A percentile compares a stretch with the other conserved stretches of the same genome.
phyloP scores from a whole-genome alignment of 2,113 vertebrate genomes.

The Nettapus auritus region DNA sequence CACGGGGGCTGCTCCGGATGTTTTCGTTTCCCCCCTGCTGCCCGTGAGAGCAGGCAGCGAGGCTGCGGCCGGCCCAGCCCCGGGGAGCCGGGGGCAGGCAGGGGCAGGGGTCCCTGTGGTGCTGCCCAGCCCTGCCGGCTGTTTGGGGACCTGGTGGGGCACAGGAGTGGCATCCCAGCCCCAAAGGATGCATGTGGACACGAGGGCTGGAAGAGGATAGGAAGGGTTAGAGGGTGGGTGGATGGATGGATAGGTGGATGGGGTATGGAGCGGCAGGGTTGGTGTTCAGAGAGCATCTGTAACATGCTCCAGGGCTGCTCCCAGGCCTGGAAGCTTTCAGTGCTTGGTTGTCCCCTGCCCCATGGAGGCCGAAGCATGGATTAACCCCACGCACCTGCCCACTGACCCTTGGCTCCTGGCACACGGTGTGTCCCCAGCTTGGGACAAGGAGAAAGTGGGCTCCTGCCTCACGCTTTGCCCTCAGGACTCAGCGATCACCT shows the following conservation, averaged over 20 bases:
- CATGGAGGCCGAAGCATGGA: neutral
- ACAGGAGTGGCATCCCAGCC: neutral
- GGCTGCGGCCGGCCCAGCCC: neutral
- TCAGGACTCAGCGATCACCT: too few relatives aligned
- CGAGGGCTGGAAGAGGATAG: neutral
- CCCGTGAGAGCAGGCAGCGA: neutral
- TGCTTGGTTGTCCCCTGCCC: neutral
- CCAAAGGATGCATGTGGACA: neutral
- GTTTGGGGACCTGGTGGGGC: neutral
- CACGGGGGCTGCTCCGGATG: conserved; percentile 35
- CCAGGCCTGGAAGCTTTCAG: neutral
- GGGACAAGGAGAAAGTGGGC: neutral
- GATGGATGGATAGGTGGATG: neutral
- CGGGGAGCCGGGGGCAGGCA: neutral
- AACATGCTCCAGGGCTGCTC: neutral
- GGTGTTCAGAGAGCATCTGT: neutral
- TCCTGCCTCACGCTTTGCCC: neutral
- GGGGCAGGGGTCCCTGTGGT: neutral
- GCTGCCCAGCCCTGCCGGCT: neutral
- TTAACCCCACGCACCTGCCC: rapidly evolving
- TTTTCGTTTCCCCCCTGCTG: conserved; percentile 39
- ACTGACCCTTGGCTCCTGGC: neutral
- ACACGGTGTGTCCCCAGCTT: rapidly evolving
- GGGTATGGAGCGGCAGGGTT: neutral
- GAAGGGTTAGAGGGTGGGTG: neutral